Evolutionary conservation across 2,797 vertebrate species (phyloP), one percentile per base, ranked within the genome.

Genomic region (Gallinago solitaria): DNA sequence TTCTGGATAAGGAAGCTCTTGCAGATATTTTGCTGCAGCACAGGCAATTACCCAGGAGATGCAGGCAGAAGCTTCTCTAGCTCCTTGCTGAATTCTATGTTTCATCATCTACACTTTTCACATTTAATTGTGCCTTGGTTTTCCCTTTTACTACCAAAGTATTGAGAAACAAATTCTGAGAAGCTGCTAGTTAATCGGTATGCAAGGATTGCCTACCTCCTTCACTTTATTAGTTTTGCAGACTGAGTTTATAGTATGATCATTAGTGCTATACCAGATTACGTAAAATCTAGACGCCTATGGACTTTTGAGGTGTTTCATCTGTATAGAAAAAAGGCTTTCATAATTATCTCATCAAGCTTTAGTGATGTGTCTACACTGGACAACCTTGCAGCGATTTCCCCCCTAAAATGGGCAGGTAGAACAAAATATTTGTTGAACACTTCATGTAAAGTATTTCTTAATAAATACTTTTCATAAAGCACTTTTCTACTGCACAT

Each of bases 151-250:
- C 24, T 70, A 73, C 53, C 10, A 73, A 87, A 45, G 51, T 95
- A 91, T 23, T 89, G 53, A 88, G 63, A 95, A 95, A 80, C 7
- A 41, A 48, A 35, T 90, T 94, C 91, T 67, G 60, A 96, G 76
- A 59, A 76, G 47, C 39, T 91, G n/a, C 48, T 80, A 63, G 57
- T 21, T 90, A 77, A 93, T 59, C 53, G 50, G 45, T 75, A 89
- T 43, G 35, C 28, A 48, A 78, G 53, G 27, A 21, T 77, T 73
- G 63, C 41, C 67, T 83, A 9, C 16, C 64, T 90, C 5, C 28
- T 89, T 61, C 14, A 45, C 23, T 86, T 83, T 73, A 79, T 57
- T 63, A 51, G 35, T 76, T 92, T 92, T 90, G 54, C 61, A 94
- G 43, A 63, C 54, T 73, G 48, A 87, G 17, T 92, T 94, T 81